phyloP scores from a whole-genome alignment of 2,888 invertebrate genomes.

The Orchesellides sinensis region DNA sequence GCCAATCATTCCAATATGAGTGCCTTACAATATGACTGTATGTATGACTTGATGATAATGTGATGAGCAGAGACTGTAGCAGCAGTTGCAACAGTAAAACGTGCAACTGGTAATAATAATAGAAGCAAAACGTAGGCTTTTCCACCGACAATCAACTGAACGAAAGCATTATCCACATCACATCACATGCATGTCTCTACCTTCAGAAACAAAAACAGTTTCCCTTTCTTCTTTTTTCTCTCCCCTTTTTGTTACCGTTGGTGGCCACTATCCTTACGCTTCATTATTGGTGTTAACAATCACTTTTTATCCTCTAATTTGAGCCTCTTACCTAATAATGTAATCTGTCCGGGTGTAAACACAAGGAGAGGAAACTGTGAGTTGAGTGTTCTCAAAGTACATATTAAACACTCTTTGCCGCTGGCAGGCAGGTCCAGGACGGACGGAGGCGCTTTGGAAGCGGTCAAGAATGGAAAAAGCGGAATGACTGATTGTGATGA shows the following conservation, averaged over 20 bases:
- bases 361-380: not conserved
- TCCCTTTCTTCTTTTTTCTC: slow-evolving; percentile 21
- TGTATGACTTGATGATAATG: slow-evolving; percentile 5
- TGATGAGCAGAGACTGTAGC: not conserved
- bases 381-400: not conserved
- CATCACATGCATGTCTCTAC: not conserved
- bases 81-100: not conserved
- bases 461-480: not conserved
- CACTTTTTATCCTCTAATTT: slow-evolving; percentile 42
- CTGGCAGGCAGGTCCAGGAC: not conserved
- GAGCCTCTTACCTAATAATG: slow-evolving; percentile 23
- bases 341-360: slow-evolving; percentile 33
- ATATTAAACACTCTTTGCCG: not conserved
- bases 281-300: slow-evolving; percentile 60
- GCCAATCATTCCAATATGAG: not conserved
- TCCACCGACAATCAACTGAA: too few species aligned
- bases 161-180: too few species aligned
- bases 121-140: too few species aligned
- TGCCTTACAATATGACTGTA: not conserved
- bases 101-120: not conserved
- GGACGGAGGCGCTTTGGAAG: not conserved
- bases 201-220: not conserved
- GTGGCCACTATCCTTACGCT: slow-evolving; percentile 49
- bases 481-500: slow-evolving; percentile 1
- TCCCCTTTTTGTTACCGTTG: slow-evolving; percentile 19